A percentile compares a stretch with the other conserved stretches of the same genome.
Evolutionary conservation across 2,113 vertebrate species (phyloP).

Genomic region (Boleophthalmus pectinirostris): DNA sequence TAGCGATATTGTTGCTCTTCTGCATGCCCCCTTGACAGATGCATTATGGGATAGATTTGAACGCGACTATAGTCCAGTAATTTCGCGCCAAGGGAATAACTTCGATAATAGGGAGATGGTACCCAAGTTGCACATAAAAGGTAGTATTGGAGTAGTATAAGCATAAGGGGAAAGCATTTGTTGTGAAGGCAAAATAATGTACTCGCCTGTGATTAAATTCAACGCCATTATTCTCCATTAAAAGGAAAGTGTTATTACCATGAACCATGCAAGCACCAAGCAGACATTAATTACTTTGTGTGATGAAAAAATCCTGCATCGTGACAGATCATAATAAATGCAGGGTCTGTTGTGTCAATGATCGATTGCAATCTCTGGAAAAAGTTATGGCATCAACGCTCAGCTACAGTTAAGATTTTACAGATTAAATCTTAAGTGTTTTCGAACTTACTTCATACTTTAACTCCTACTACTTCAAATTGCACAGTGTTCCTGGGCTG

Average conservation of each 20-base stretch:
- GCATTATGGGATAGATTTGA: constrained; percentile 1
- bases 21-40: constrained; percentile 16
- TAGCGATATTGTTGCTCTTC: constrained; percentile 19
- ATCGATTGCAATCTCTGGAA: constrained; percentile 33
- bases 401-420: not conserved
- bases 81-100: constrained; percentile 15
- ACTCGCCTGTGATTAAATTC: constrained; percentile 28
- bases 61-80: constrained; percentile 5
- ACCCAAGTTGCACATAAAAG: not conserved
- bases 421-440: not conserved
- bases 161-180: not conserved
- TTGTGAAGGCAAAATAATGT: constrained; percentile 16
- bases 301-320: constrained; percentile 39
- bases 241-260: constrained; percentile 18
- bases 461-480: not conserved
- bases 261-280: constrained; percentile 10
- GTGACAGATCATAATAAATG: constrained; percentile 44
- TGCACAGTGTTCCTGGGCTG: not conserved
- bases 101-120: not conserved
- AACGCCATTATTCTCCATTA: constrained; percentile 21
- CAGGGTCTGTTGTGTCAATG: constrained; percentile 9
- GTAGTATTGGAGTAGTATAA: not conserved
- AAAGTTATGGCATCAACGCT: not conserved
- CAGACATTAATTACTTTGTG: constrained; percentile 39
- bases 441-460: not conserved